Evolutionary conservation across 2,113 vertebrate species (phyloP), one percentile per base, ranked within the genome.

Genomic region (Corythaixoides concolor): DNA sequence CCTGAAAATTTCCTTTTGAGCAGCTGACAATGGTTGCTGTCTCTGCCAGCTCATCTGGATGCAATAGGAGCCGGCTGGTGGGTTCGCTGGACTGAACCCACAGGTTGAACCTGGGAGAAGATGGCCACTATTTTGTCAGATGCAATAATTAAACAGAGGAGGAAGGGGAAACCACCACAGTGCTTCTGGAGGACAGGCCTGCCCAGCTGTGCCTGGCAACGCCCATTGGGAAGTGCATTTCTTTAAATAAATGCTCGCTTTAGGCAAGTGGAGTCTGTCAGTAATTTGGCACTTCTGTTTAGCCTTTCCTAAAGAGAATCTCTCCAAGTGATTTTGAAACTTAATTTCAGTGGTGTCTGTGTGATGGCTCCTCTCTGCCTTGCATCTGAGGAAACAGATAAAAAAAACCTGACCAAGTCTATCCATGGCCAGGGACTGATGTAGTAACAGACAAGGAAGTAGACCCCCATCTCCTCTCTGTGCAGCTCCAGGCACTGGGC

Each of bases 61-160:
- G 66, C 0, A 1, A 19, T 2, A 33, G 52, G 8, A 5, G 14
- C 5, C 53, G 14, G 49, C 6, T 30, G 53, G 13, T 47, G 80
- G 62, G 12, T 22, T 69, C 39, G 33, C 50, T 43, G 50, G 43
- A 27, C 30, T 66, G 24, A 45, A n/a, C 35, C 17, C 0, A 0
- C 50, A 6, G 28, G 21, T 2, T 35, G 12, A 60, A 35, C 45
- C 26, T 30, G 76, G 76, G n/a, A 41, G 28, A 53, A 27, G 52
- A n/a, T 3, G 1, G 19, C 30, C 11, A 6, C 22, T 11, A 5
- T 70, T 39, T 76, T 64, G 7, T 41, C 69, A 76, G n/a, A 15
- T 21, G 12, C 4, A 18, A 30, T 12, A 55, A 41, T 47, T 30
- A 70, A 63, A 37, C 16, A 27, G 64, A 76, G 52, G 45, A 82